These are phyloP conservation scores for Polypedilum pembai DNA, from an alignment of 1,140 invertebrate species.

Conservation along the genomic window DNA sequence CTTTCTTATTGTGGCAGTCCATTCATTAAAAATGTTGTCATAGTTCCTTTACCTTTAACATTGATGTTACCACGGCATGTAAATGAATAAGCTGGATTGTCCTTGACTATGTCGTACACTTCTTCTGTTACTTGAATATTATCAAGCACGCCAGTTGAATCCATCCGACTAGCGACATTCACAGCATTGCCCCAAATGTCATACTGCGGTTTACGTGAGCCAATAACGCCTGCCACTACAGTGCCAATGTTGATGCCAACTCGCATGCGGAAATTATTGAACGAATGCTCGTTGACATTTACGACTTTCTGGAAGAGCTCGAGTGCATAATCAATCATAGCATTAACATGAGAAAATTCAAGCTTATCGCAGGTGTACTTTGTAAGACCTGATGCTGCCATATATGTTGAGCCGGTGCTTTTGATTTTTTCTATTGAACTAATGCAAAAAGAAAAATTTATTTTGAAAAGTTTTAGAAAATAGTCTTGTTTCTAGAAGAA, in stretches of 20 bases:
- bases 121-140: conserved; percentile 83
- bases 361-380: conserved; percentile 68
- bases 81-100: conserved; percentile 63
- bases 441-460: background rate
- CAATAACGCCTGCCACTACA: conserved; percentile 92
- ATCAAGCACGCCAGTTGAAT: conserved; percentile 72
- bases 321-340: conserved; percentile 87
- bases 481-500: too few species aligned
- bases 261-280: conserved; percentile 91
- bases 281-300: conserved; percentile 92
- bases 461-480: too few species aligned
- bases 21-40: conserved; percentile 76
- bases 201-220: conserved; percentile 84
- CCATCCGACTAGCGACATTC: conserved; percentile 86
- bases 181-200: conserved; percentile 93
- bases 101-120: conserved; percentile 64
- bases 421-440: conserved; percentile 94
- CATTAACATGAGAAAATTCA: conserved; percentile 70
- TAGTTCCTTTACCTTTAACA: conserved; percentile 90
- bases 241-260: conserved; percentile 93
- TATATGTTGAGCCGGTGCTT: conserved; percentile 91
- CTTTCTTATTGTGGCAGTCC: background rate
- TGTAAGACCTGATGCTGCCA: conserved; percentile 90
- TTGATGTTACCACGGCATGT: conserved; percentile 74
- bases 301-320: conserved; percentile 76